These are phyloP conservation scores for Melanogrammus aeglefinus DNA, from an alignment of 2,797 vertebrate species.

Conservation along the genomic window DNA sequence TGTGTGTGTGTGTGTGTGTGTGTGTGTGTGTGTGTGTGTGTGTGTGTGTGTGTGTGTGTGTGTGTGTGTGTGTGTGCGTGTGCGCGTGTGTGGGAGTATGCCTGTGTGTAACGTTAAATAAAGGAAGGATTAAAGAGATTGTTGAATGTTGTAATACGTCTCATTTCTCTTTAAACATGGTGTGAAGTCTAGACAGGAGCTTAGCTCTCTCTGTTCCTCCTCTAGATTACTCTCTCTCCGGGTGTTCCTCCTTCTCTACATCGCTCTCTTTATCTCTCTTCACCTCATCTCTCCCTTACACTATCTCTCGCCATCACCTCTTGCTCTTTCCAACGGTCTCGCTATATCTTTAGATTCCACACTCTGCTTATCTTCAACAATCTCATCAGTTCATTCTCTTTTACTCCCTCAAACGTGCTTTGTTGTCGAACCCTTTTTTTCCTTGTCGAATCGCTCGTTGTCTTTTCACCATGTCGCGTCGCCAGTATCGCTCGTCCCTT, in stretches of 20 bases:
- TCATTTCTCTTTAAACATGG: background rate
- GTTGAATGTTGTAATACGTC: background rate
- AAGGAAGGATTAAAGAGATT: background rate
- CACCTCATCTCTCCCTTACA: background rate
- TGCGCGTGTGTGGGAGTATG: no score
- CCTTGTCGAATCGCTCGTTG: background rate
- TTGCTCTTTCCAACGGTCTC: conserved; percentile 1
- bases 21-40: background rate
- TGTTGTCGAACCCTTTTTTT: no score
- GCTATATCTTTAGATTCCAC: background rate
- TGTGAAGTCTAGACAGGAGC: conserved; percentile 2
- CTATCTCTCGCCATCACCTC: background rate
- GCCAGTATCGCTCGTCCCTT: background rate
- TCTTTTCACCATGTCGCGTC: background rate
- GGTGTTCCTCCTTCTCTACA: background rate
- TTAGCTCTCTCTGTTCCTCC: conserved; percentile 1
- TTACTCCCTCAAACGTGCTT: background rate
- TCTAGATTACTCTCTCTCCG: background rate
- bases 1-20: background rate
- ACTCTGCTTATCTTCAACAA: no score
- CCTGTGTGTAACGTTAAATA: background rate
- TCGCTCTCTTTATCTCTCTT: background rate
- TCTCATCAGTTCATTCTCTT: conserved; percentile 5
- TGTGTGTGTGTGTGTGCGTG: no score
- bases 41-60: no score